A percentile compares a stretch with the other conserved stretches of the same genome.
Evolutionary conservation across 2,113 vertebrate genomes (phyloP).

Genomic region (Tretioscincus oriximinensis): DNA sequence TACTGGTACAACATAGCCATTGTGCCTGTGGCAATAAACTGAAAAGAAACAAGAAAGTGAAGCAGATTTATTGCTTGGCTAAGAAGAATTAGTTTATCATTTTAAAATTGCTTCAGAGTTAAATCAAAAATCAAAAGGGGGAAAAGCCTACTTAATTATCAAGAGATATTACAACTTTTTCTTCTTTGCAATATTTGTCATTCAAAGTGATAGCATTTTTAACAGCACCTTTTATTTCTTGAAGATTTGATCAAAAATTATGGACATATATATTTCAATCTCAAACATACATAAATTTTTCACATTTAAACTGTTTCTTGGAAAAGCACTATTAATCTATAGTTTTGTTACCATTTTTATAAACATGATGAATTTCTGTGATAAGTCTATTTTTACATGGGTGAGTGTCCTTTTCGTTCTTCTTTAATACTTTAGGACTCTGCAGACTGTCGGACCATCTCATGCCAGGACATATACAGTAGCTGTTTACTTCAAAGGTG

Average conservation of each 20-base stretch:
- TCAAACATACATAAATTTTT: slow-evolving; percentile 8
- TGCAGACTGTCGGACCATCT: slow-evolving; percentile 96
- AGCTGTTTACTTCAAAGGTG: slow-evolving; percentile 98
- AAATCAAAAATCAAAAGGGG: slow-evolving; percentile 28
- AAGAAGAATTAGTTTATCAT: slow-evolving; percentile 23
- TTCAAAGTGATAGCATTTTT: slow-evolving; percentile 6
- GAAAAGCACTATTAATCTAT: slow-evolving; percentile 3
- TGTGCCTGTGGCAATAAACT: slow-evolving; percentile 29
- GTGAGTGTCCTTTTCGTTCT: slow-evolving; percentile 14
- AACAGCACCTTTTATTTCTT: not conserved
- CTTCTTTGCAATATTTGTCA: slow-evolving; percentile 32
- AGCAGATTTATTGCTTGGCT: slow-evolving; percentile 40
- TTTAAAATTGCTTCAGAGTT: slow-evolving; percentile 36
- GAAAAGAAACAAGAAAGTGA: slow-evolving; percentile 19
- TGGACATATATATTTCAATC: not conserved
- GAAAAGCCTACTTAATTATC: slow-evolving; percentile 25
- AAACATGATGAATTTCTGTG: not conserved
- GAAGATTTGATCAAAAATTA: not conserved
- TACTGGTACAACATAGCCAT: not conserved
- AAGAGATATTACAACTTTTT: slow-evolving; percentile 35
- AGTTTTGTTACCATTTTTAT: slow-evolving; percentile 17
- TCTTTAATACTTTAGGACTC: slow-evolving; percentile 78
- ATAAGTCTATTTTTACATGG: not conserved
- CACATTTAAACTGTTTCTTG: not conserved
- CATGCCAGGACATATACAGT: slow-evolving; percentile 97